phyloP scores from a whole-genome alignment of 2,888 invertebrate species.

The Norana najaformis region DNA sequence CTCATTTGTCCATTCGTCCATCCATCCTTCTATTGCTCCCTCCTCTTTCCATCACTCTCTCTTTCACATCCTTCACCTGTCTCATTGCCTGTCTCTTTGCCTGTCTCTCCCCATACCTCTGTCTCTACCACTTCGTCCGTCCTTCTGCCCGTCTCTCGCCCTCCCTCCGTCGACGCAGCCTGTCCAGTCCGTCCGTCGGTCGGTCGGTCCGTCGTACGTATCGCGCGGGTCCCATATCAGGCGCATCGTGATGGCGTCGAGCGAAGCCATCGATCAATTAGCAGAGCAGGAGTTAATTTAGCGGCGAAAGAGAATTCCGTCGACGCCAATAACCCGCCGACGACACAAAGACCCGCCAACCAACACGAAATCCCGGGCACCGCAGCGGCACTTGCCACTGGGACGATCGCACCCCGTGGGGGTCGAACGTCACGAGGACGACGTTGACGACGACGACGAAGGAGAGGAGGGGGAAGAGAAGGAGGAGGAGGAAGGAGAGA shows the following conservation, averaged over 20 bases:
- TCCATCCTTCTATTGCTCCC: background rate
- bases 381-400: background rate
- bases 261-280: background rate
- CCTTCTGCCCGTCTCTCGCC: background rate
- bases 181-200: background rate
- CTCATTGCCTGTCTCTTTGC: no score
- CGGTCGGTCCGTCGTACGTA: background rate
- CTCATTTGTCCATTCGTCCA: background rate
- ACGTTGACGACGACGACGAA: background rate
- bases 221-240: background rate
- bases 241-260: background rate
- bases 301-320: slow-evolving; percentile 16
- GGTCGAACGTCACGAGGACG: background rate
- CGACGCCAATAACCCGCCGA: background rate
- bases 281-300: slow-evolving; percentile 23
- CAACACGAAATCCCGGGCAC: slow-evolving; percentile 1
- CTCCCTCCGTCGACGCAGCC: background rate
- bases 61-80: background rate
- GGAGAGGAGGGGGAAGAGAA: background rate
- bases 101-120: background rate
- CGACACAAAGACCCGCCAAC: slow-evolving; percentile 17
- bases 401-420: slow-evolving; percentile 19
- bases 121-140: background rate
- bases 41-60: background rate
- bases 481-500: no score